phyloP scores from a whole-genome alignment of 2,797 vertebrate genomes.

The Poeciliopsis infans region DNA sequence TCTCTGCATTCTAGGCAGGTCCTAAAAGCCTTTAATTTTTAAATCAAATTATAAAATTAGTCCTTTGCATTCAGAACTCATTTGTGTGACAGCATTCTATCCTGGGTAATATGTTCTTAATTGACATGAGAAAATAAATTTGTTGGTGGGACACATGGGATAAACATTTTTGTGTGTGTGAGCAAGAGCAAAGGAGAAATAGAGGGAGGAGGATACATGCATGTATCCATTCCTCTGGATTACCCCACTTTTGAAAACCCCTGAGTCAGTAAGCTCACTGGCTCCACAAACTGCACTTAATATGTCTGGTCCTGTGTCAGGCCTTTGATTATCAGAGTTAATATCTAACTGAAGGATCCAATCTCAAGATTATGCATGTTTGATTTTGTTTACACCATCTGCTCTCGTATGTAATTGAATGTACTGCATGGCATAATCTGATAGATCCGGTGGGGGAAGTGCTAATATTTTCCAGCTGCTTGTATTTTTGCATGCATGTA shows the following conservation, averaged over 20 bases:
- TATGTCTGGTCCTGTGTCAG: slow-evolving; percentile 71
- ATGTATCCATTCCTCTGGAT: slow-evolving; percentile 43
- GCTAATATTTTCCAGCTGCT: slow-evolving; percentile 40
- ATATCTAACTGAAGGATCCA: slow-evolving; percentile 67
- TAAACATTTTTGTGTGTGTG: not conserved
- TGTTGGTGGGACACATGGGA: not conserved
- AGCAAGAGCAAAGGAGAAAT: not conserved
- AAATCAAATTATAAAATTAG: not conserved
- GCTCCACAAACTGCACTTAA: slow-evolving; percentile 53
- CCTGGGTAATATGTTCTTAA: slow-evolving; percentile 45
- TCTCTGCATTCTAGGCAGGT: not conserved
- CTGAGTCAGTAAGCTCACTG: slow-evolving; percentile 62
- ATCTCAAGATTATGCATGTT: slow-evolving; percentile 71
- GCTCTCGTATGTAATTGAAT: slow-evolving; percentile 78
- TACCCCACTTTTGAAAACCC: slow-evolving; percentile 57
- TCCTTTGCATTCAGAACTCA: slow-evolving; percentile 3
- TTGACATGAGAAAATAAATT: slow-evolving; percentile 2
- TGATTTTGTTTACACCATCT: slow-evolving; percentile 79
- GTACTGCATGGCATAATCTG: slow-evolving; percentile 72
- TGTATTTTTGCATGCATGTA: slow-evolving; percentile 20
- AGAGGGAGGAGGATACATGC: slow-evolving; percentile 4
- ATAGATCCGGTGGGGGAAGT: slow-evolving; percentile 55
- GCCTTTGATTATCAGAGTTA: slow-evolving; percentile 69
- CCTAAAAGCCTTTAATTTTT: not conserved
- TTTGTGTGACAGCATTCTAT: slow-evolving; percentile 45